Conservation (phyloP, 92 coral and sea anemone genomes). For the Epizoanthus scotinus region DNA sequence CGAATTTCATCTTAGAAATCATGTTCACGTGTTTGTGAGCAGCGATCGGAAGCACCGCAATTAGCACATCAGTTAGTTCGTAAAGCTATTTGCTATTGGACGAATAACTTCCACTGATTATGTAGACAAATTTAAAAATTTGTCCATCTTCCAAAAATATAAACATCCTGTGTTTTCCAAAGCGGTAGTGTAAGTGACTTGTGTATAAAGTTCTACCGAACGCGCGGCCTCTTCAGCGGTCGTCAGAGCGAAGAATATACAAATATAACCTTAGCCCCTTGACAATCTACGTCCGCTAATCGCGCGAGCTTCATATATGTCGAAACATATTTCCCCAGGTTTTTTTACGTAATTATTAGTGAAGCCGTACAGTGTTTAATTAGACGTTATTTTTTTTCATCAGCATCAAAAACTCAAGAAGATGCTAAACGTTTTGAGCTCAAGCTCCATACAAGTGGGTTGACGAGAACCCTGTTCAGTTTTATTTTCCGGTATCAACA, state of each 20-base stretch:
- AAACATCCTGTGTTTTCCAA: constrained; percentile 43
- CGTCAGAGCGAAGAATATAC: constrained; percentile 7
- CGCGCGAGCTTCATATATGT: background rate
- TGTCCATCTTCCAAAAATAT: constrained; percentile 29
- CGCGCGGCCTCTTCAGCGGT: constrained; percentile 3
- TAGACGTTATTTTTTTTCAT: background rate
- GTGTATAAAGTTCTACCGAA: constrained; percentile 11
- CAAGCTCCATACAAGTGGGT: constrained; percentile 17
- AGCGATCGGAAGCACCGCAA: constrained; percentile 30
- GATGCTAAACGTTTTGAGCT: background rate
- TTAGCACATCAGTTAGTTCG: constrained; percentile 32
- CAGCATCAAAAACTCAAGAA: constrained; percentile 6
- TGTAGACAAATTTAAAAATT: constrained; percentile 31
- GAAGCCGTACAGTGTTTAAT: background rate
- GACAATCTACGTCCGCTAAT: background rate
- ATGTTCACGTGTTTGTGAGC: constrained; percentile 21
- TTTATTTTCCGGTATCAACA: constrained; percentile 9
- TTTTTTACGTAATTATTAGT: background rate
- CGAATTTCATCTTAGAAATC: constrained; percentile 4
- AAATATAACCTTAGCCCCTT: constrained; percentile 7
- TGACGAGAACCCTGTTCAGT: constrained; percentile 22
- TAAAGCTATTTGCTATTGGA: constrained; percentile 36
- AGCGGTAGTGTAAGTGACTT: background rate
- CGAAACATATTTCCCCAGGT: background rate
- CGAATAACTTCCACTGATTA: constrained; percentile 27